Evolutionary conservation across 2,797 vertebrate genomes (phyloP), one percentile per base, ranked within the genome.

Genomic region (Phalloptychus januarius): DNA sequence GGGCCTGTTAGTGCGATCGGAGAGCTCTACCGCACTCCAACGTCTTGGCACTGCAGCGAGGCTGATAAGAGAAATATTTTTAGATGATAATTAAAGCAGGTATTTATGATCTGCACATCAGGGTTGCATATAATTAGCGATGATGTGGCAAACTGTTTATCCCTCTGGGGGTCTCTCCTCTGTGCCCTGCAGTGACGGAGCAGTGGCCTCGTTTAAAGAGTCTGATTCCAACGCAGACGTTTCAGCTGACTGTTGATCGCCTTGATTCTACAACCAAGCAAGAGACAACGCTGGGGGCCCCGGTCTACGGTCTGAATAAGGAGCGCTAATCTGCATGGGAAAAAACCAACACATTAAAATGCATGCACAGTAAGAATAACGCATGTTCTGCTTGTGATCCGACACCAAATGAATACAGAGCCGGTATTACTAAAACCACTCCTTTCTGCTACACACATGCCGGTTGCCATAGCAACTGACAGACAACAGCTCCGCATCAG

Each of bases 11-110:
- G 72, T 13, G 72, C 74, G 71, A 63, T 50, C 42, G 33, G 75
- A 85, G 69, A 75, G 65, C 31, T 56, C 82, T 78, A 36, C 67
- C 80, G 82, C 78, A 75, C 86, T 76, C 82, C 2, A 46, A 13
- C 81, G 82, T 72, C 74, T 58, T 67, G 0, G 38, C 12, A 70
- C 56, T 58, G 52, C 15, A 86, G 88, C 85, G 54, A 88, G 72
- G 48, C 81, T 38, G 85, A 90, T 89, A 88, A 87, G 81, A 83
- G 81, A 86, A 81, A 86, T 76, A 86, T 84, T 88, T 77, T 78
- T 80, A 86, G 87, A 84, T 89, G 88, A 91, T 90, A 92, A 92
- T 91, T 89, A 89, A 92, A 89, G 86, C 88, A 84, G 88, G 78
- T 92, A 85, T 89, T 92, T 87, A 87, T 92, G 90, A 89, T 83